Evolutionary conservation across 2,888 invertebrate species (phyloP), one percentile per base, ranked within the genome.

Genomic region (Hemicrepidius hirtus): DNA sequence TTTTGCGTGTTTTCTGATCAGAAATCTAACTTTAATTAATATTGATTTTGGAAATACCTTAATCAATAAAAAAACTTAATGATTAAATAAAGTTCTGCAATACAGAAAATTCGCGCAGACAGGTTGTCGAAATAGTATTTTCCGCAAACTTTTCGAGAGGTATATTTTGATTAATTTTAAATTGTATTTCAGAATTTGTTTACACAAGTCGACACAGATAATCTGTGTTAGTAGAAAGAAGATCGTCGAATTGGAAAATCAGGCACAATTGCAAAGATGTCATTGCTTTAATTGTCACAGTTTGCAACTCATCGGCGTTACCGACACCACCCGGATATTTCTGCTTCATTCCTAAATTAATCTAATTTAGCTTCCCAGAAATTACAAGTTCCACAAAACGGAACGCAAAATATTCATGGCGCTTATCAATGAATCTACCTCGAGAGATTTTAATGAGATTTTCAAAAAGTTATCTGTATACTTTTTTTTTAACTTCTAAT

Each of bases 251-350:
- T 13, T 53, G n/a, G 53, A 53, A 53, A 53, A 53, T 53, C 28
- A 13, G 28, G 53, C 53, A 0, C 3, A 21, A 13, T 46, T 16
- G 16, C 16, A 46, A 18, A 46, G 46, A 46, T 40, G 16, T 16
- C 18, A 46, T 46, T 13, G 46, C 16, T 46, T 46, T 46, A 46
- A 46, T 46, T 46, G 46, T 46, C 46, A 20, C 46, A 46, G 46
- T 46, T 46, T 46, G 46, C 46, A 46, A 46, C 46, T 46, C 46
- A 46, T 46, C 46, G 46, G 46, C 46, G 46, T 46, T 20, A 46
- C 46, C 46, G 5, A 46, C 40, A 40, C 46, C 13, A 18, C 46
- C 20, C 20, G 46, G 46, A 46, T 46, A 46, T 20, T 46, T 46
- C 46, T 46, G 46, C 46, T 46, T 18, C 46, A 2, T 40, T 40